Base-by-base conservation (phyloP, 2,797 vertebrate genomes). In the Anableps anableps region DNA sequence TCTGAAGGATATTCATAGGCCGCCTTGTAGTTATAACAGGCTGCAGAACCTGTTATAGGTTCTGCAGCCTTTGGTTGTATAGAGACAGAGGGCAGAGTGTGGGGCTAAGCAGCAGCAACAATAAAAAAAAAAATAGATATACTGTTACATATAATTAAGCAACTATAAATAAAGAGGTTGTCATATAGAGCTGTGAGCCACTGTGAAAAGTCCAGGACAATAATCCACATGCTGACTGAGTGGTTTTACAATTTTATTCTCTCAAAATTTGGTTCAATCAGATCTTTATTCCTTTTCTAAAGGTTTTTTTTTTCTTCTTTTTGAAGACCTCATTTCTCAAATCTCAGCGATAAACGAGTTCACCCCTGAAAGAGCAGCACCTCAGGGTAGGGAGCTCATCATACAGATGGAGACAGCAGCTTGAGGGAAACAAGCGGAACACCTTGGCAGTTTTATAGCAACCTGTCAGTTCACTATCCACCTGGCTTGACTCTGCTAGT, bases 361-460 rank as follows among this genome's bases (percentile, higher is more conserved):
- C 7, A 36, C 53, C 66, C 75, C 77, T 9, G 78, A 77, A 81
- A 87, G 80, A 77, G 47, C 75, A 81, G 77, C 60, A 79, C 78
- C 77, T 81, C 34, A 70, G 83, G 41, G 55, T 80, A 83, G 81
- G 72, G 74, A 16, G 77, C 88, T 36, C 84, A 82, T 83, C 86
- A 85, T 85, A 73, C 91, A 92, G 92, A 93, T 82, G 78, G 85
- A 45, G 73, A 79, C 62, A 88, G 86, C 86, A 89, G 89, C 84
- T 86, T 89, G 81, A 55, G 71, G 80, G 60, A 82, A 88, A 77
- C 72, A 0, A 77, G 70, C 78, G 31, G 74, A 88, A 75, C 80
- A 89, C 79, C 82, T 85, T 92, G 82, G 72, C 87, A 87, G 85
- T 62, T 90, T 89, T 77, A 84, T 81, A 83, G 85, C 83, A 76